Evolutionary conservation across 2,888 invertebrate species (phyloP), one percentile per base, ranked within the genome.

Genomic region (Heteropelma amictum): DNA sequence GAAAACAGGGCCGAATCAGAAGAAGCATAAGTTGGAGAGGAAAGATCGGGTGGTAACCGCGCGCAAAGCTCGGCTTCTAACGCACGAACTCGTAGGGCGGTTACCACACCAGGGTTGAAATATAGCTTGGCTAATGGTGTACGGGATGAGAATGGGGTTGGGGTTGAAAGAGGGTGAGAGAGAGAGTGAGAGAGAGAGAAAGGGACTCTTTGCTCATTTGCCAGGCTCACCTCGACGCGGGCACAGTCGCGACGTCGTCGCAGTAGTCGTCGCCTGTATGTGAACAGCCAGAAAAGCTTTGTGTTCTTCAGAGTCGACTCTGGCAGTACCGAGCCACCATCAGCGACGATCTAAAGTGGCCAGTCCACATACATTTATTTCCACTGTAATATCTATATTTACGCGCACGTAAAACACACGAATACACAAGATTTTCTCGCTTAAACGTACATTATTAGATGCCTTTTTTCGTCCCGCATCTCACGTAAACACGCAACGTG

Each of bases 131-230:
- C 28, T 47, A 71, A 64, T 56, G 61, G 63, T n/a, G n/a, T n/a
- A n/a, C n/a, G n/a, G n/a, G n/a, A n/a, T n/a, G n/a, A n/a, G n/a
- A n/a, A n/a, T n/a, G n/a, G n/a, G 33, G 28, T 28, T 28, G 28
- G 28, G 28, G 3, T 33, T 12, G n/a, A n/a, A n/a, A n/a, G n/a
- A n/a, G n/a, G n/a, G n/a, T n/a, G n/a, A n/a, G n/a, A n/a, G n/a
- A n/a, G n/a, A n/a, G n/a, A n/a, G n/a, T n/a, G n/a, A n/a, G n/a
- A n/a, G n/a, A 23, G 2, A 21, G 21, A 5, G 21, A n/a, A 10
- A 17, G 28, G 51, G 28, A 19, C 56, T 63, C 56, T 64, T 63
- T 56, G 56, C 63, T 71, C 63, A 63, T 56, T 71, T 26, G 70
- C 56, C 40, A 38, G 54, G 47, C 47, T 28, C 35, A 61, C 28